Conservation (phyloP, 2,888 invertebrate species). For the Autographa pulchrina region DNA sequence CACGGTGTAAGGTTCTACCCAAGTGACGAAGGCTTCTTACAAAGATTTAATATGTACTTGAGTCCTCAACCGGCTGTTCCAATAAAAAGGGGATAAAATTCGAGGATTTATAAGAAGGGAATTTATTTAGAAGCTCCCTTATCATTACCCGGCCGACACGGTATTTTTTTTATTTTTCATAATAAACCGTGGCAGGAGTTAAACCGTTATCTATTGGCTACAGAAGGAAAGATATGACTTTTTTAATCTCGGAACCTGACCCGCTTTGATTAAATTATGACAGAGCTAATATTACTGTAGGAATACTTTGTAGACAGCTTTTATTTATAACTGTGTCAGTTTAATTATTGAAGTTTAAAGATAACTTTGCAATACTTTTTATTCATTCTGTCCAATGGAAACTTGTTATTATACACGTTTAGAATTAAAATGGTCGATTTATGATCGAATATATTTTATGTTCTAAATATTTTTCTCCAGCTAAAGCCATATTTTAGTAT, state of each 20-base stretch:
- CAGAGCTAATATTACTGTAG: conserved; percentile 31
- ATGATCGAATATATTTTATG: no score
- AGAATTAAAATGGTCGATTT: no score
- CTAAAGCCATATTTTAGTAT: conserved; percentile 21
- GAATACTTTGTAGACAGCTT: conserved; percentile 13
- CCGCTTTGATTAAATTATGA: conserved; percentile 58
- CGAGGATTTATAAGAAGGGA: conserved; percentile 44
- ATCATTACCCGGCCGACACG: conserved; percentile 56
- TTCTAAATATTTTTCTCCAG: neutral
- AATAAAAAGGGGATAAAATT: conserved; percentile 61
- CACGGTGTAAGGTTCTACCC: conserved; percentile 12
- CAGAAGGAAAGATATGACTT: conserved; percentile 54
- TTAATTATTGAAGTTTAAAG: neutral
- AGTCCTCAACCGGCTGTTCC: conserved; percentile 30
- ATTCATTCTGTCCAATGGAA: neutral
- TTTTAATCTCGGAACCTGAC: conserved; percentile 51
- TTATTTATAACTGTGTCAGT: conserved; percentile 1
- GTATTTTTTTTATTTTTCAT: conserved; percentile 50
- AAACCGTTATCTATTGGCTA: conserved; percentile 49
- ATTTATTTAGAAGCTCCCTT: conserved; percentile 60
- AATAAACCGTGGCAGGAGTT: conserved; percentile 41
- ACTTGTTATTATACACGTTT: neutral
- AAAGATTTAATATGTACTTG: conserved; percentile 51
- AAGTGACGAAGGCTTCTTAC: conserved; percentile 16
- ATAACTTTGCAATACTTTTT: neutral